Evolutionary conservation across 2,113 vertebrate species (phyloP), one percentile per base, ranked within the genome.

Genomic region (Garra rufa): DNA sequence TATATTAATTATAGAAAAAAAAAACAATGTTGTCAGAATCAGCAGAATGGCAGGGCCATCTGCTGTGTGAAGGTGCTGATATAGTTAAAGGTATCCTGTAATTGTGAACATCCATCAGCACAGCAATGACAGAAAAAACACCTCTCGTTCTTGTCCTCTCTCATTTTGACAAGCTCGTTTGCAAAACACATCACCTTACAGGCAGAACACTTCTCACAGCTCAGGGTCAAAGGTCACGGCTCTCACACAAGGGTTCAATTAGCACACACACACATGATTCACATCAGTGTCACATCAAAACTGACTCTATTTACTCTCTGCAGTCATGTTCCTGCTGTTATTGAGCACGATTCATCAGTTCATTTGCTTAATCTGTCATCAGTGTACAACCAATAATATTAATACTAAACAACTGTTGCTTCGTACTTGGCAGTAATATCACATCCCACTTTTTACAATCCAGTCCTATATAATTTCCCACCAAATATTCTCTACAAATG

Each of bases 41-140:
- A 52, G 28, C 30, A 24, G 74, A 21, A 30, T 48, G 38, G 76
- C 0, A n/a, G 11, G 15, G 28, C 74, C 93, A 93, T 92, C 92
- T 93, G 92, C 71, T 57, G 1, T 57, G 19, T 21, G 50, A 4
- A 48, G 46, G 13, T 48, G 46, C 46, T 91, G 81, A n/a, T 89
- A 86, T 90, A 89, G 65, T 89, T 91, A 88, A 78, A 79, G 83
- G 26, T 7, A 7, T 41, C 57, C 87, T 88, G 83, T 89, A 89
- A 89, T 89, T 83, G 85, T 7, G n/a, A 67, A 63, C 43, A 93
- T 93, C 91, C 90, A 93, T 93, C 92, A 93, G 74, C 80, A 6
- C 80, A 90, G 52, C 90, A 95, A 94, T 93, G 92, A 94, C 88
- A 93, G 91, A 93, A 59, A 86, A 91, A 89, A 88, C 67, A 83